Evolutionary conservation across 1,140 invertebrate genomes (phyloP), one percentile per base, ranked within the genome.

Genomic region (Drosophila watanabei): DNA sequence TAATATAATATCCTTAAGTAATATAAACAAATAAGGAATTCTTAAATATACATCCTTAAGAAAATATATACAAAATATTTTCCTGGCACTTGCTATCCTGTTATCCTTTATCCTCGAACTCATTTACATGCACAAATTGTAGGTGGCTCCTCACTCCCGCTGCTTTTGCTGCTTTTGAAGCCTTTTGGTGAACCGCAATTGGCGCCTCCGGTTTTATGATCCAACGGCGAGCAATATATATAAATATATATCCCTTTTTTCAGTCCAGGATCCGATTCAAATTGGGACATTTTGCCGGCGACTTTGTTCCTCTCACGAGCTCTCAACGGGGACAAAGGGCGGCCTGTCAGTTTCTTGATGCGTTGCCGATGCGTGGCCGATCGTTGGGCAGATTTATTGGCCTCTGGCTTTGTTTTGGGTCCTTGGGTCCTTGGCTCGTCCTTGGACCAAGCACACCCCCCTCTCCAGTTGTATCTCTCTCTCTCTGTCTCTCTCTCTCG

Each of bases 331-430:
- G 52, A 75, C 88, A 87, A 88, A 71, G 68, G 45, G 43, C 43
- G 16, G n/a, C 24, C 68, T 88, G 84, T 89, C 81, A 81, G 28
- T 60, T 51, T 61, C n/a, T n/a, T 88, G 72, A 75, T 76, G 72
- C 72, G 79, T 39, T 77, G 71, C 66, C 73, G 80, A 89, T 78
- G 84, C 85, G 85, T 85, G 68, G 61, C 82, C 71, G 75, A 81
- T 79, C 64, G 52, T 68, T 60, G 60, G 60, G 58, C 81, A 88
- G 85, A 89, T 89, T 89, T 89, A 89, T 89, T 89, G 75, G 85
- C 63, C 83, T 71, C 73, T 75, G 72, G 79, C 80, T 72, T 80
- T 84, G 85, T 84, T 51, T 49, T 51, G 20, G 20, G n/a, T n/a
- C n/a, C 49, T 30, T 33, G 39, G 71, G 60, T 52, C 54, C 60